Percentiles rank a stretch among this genome's conserved stretches.
Evolutionary conservation across 2,888 invertebrate genomes (phyloP).

Genomic region (Napeogenes inachia): DNA sequence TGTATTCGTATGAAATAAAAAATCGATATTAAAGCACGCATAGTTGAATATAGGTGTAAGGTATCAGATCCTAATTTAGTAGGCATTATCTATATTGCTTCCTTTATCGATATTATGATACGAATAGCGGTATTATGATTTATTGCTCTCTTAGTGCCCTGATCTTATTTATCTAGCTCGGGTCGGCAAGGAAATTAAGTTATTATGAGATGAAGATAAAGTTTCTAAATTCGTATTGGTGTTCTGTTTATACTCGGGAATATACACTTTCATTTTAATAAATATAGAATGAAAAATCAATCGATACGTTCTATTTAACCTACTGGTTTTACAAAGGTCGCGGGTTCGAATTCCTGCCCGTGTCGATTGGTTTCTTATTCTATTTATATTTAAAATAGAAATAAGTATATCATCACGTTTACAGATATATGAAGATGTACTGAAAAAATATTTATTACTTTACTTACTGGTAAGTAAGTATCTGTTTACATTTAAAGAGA

Average conservation of each 20-base stretch:
- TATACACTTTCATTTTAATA: slow-evolving; percentile 34
- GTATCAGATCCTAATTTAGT: background rate
- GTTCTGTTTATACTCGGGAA: slow-evolving; percentile 26
- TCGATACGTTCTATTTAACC: too few relatives aligned
- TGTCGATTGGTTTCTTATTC: too few relatives aligned
- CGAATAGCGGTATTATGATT: slow-evolving; percentile 18
- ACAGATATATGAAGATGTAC: too few relatives aligned
- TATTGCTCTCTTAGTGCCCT: slow-evolving; percentile 17
- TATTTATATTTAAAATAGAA: too few relatives aligned
- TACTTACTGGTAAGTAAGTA: too few relatives aligned
- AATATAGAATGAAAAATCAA: background rate
- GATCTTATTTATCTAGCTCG: slow-evolving; percentile 25
- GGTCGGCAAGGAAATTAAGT: slow-evolving; percentile 31
- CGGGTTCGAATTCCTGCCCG: too few relatives aligned
- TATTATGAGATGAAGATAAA: slow-evolving; percentile 18
- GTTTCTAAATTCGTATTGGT: slow-evolving; percentile 18
- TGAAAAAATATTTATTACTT: too few relatives aligned
- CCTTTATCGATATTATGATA: background rate
- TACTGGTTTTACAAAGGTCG: too few relatives aligned
- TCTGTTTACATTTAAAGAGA: too few relatives aligned
- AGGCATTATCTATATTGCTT: too few relatives aligned
- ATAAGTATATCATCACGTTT: too few relatives aligned
- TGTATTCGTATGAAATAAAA: background rate
- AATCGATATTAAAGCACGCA: background rate
- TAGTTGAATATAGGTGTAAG: background rate